A percentile compares a stretch with the other conserved stretches of the same genome.
phyloP scores from a whole-genome alignment of 2,797 vertebrate species.

The Spea hammondii region DNA sequence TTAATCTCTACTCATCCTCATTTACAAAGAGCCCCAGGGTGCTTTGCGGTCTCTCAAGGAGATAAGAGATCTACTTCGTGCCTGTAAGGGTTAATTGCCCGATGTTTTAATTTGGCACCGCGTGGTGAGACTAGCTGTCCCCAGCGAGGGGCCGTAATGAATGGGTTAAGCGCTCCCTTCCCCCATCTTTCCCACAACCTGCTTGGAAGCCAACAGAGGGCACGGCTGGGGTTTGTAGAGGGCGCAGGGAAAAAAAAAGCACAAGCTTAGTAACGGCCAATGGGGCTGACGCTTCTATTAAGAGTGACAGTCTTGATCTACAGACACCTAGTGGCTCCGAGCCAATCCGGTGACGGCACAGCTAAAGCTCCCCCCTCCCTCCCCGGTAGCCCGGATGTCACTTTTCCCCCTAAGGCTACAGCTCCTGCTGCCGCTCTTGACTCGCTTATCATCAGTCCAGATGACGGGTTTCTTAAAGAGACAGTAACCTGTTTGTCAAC shows the following conservation, averaged over 20 bases:
- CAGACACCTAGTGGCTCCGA: constrained; percentile 33
- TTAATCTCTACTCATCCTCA: neutral
- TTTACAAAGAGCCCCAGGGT: constrained; percentile 24
- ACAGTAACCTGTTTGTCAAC: constrained; percentile 24
- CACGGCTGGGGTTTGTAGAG: constrained; percentile 28
- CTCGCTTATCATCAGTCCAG: constrained; percentile 25
- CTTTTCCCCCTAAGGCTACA: constrained; percentile 33
- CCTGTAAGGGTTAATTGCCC: too few species aligned
- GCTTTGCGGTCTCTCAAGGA: neutral
- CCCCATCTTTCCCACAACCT: constrained; percentile 19
- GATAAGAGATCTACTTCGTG: too few species aligned
- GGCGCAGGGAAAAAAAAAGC: constrained; percentile 22
- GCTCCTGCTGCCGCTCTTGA: constrained; percentile 35
- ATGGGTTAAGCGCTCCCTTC: constrained; percentile 2
- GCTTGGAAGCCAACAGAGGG: constrained; percentile 22
- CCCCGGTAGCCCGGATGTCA: constrained; percentile 46
- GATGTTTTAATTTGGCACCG: neutral
- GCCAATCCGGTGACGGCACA: constrained; percentile 28
- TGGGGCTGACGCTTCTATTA: constrained; percentile 4
- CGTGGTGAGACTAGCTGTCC: neutral
- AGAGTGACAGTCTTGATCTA: constrained; percentile 28
- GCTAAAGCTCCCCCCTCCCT: constrained; percentile 14
- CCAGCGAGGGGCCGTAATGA: neutral
- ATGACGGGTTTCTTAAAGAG: constrained; percentile 42
- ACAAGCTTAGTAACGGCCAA: constrained; percentile 27